Evolutionary conservation across 1,140 invertebrate species (phyloP).

Genomic region (Scaptomyza pallida): DNA sequence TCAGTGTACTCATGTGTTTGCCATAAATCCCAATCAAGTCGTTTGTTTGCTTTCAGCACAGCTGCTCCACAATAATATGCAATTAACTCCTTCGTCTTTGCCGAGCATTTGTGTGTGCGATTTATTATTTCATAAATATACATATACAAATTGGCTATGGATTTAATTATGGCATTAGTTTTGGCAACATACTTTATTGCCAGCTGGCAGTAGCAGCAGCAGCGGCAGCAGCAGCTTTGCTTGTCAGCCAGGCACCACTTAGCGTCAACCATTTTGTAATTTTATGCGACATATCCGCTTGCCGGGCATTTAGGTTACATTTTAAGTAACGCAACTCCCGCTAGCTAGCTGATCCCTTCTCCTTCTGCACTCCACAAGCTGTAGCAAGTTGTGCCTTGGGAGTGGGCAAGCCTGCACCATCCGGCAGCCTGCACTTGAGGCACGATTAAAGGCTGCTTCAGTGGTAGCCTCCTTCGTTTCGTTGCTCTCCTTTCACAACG

Average conservation of each 20-base stretch:
- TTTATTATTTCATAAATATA: constrained; percentile 47
- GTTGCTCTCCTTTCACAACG: constrained; percentile 34
- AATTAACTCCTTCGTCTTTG: constrained; percentile 59
- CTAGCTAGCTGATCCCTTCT: neutral
- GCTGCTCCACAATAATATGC: constrained; percentile 48
- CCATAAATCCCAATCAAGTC: constrained; percentile 71
- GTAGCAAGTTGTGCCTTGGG: constrained; percentile 4
- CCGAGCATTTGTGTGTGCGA: constrained; percentile 29
- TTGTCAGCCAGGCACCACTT: constrained; percentile 27
- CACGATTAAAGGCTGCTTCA: constrained; percentile 22
- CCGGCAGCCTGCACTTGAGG: constrained; percentile 40
- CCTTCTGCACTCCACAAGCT: neutral
- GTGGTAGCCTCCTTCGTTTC: neutral
- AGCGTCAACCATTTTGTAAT: constrained; percentile 57
- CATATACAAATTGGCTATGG: constrained; percentile 4
- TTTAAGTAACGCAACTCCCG: constrained; percentile 50
- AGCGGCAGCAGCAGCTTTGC: neutral
- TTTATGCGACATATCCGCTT: constrained; percentile 77
- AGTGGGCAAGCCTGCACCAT: constrained; percentile 46
- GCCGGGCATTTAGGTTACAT: constrained; percentile 75
- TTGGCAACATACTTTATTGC: constrained; percentile 18
- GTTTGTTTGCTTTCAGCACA: constrained; percentile 44
- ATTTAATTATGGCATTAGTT: constrained; percentile 28
- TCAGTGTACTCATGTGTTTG: constrained; percentile 15
- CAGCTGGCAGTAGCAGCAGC: neutral